A percentile compares a stretch with the other conserved stretches of the same genome.
phyloP scores from a whole-genome alignment of 1,140 invertebrate species.

The Orussus abietinus region DNA sequence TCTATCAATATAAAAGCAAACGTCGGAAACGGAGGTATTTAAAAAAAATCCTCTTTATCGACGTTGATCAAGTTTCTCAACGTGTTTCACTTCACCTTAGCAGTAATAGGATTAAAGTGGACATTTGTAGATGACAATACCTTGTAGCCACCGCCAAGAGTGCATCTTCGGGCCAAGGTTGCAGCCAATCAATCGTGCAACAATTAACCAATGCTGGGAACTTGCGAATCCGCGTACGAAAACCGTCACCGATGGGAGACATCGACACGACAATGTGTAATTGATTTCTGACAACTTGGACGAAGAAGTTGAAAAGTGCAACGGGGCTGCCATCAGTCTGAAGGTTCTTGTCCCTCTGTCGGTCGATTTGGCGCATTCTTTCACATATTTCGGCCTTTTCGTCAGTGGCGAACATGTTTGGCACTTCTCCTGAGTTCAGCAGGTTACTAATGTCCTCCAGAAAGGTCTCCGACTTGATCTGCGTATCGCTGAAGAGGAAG shows the following conservation, averaged over 20 bases:
- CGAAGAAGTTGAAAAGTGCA: conserved; percentile 88
- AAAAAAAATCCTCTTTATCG: too few species aligned
- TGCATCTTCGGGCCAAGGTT: conserved; percentile 94
- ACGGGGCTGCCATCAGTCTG: conserved; percentile 89
- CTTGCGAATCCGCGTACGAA: conserved; percentile 81
- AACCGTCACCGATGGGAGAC: conserved; percentile 84
- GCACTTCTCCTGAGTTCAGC: conserved; percentile 89
- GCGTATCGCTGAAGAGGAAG: conserved; percentile 86
- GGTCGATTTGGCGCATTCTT: conserved; percentile 88
- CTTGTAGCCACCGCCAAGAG: conserved; percentile 88
- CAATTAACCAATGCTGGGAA: conserved; percentile 94
- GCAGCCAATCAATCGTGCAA: conserved; percentile 96
- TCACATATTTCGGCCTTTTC: conserved; percentile 92
- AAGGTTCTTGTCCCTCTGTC: conserved; percentile 81
- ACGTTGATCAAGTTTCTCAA: too few species aligned
- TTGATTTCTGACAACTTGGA: conserved; percentile 83
- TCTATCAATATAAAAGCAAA: too few species aligned
- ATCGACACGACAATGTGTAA: conserved; percentile 88
- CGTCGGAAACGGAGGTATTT: too few species aligned
- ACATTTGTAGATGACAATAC: too few species aligned
- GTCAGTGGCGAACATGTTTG: conserved; percentile 83
- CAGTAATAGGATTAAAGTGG: too few species aligned
- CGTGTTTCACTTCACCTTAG: too few species aligned
- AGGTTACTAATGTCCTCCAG: conserved; percentile 93
- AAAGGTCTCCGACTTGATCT: conserved; percentile 92